Conservation (phyloP, 1,140 invertebrate genomes). For the Eufriesea mexicana region DNA sequence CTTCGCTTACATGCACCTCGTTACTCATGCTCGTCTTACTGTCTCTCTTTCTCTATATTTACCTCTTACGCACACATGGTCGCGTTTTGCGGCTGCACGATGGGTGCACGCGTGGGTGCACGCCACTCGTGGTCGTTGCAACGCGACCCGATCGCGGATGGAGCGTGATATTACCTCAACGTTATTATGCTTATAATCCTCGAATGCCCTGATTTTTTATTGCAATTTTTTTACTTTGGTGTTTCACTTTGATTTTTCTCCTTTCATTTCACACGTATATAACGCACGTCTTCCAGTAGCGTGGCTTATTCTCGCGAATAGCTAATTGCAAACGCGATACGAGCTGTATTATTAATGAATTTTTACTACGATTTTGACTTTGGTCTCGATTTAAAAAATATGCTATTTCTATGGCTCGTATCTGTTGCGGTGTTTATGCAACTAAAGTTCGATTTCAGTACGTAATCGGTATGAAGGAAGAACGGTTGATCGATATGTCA, state of each 20-base stretch:
- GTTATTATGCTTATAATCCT: neutral
- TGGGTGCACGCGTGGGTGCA: conserved; percentile 9
- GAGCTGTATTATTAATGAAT: neutral
- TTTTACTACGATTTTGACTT: neutral
- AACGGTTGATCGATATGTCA: neutral
- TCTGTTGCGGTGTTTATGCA: no score
- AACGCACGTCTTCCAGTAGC: no score
- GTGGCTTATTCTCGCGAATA: neutral
- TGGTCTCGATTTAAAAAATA: neutral
- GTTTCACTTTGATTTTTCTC: neutral
- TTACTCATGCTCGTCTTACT: neutral
- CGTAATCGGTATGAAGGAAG: no score
- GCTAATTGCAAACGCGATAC: neutral
- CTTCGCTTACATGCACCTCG: neutral
- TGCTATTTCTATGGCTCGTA: neutral
- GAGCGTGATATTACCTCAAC: conserved; percentile 25
- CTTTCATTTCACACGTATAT: no score
- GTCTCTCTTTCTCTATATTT: neutral
- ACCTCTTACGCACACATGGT: neutral
- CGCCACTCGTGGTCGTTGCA: neutral
- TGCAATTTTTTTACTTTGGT: neutral
- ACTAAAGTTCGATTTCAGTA: neutral
- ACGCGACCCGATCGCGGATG: neutral
- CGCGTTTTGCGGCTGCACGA: neutral
- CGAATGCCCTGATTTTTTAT: neutral